phyloP scores from a whole-genome alignment of 2,113 vertebrate genomes.

The Gorsachius goisagi region DNA sequence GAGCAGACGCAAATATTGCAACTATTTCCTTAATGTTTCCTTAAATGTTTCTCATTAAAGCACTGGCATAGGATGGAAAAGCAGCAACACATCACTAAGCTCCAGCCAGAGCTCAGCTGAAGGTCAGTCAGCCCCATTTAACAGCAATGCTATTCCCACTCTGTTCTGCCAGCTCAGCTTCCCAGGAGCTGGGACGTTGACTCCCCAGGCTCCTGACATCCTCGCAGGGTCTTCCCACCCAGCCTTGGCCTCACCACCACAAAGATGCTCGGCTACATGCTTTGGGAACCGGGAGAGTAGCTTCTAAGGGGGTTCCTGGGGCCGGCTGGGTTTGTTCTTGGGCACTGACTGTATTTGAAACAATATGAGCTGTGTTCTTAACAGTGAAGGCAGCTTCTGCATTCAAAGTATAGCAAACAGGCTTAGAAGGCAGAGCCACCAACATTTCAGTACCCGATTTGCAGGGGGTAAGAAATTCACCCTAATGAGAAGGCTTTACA shows the following conservation, averaged over 20 bases:
- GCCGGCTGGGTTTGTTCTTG: neutral
- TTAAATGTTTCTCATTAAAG: neutral
- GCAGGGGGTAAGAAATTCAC: neutral
- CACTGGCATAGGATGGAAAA: neutral
- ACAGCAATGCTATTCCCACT: neutral
- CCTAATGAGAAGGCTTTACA: neutral
- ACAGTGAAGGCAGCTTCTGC: neutral
- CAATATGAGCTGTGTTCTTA: neutral
- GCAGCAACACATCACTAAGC: neutral
- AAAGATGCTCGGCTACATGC: neutral
- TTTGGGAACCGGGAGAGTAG: neutral
- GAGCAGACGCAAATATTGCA: neutral
- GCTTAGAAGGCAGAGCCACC: neutral
- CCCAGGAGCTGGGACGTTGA: neutral
- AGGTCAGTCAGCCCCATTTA: neutral
- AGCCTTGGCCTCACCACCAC: neutral
- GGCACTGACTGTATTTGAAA: neutral
- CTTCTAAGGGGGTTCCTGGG: neutral
- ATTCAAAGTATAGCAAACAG: neutral
- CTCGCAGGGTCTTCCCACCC: neutral
- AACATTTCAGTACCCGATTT: neutral
- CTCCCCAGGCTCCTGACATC: neutral
- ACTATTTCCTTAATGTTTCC: conserved; percentile 30
- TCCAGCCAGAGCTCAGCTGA: neutral
- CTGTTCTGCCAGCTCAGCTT: neutral